These are phyloP conservation scores for Clarias batrachus DNA, from an alignment of 2,113 vertebrate species.

Conservation along the genomic window DNA sequence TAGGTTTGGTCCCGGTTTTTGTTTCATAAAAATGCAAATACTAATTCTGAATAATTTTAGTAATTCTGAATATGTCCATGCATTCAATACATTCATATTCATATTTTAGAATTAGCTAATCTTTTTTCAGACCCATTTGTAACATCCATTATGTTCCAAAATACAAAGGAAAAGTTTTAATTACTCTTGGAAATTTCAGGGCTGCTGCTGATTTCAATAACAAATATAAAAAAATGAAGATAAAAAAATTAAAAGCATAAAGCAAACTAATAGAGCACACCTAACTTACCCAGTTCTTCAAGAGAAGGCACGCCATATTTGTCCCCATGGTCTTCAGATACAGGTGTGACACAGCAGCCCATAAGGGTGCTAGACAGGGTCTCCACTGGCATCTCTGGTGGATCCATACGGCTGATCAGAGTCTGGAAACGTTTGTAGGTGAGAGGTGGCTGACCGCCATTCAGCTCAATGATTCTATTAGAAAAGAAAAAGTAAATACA, in stretches of 20 bases:
- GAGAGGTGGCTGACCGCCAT: conserved; percentile 73
- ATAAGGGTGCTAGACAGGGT: conserved; percentile 66
- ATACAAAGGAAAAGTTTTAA: not conserved
- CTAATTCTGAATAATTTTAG: not conserved
- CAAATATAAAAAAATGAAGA: not conserved
- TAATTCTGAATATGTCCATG: not conserved
- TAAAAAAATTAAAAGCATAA: not conserved
- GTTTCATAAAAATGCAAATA: not conserved
- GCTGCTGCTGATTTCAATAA: not conserved
- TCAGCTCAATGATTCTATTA: conserved; percentile 73
- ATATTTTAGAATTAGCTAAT: not conserved
- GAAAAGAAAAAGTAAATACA: not conserved
- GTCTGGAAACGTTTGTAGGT: conserved; percentile 80
- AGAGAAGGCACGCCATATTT: conserved; percentile 76
- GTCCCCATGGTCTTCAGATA: conserved; percentile 74
- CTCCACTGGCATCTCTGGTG: conserved; percentile 73
- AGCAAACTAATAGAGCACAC: not conserved
- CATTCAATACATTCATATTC: not conserved
- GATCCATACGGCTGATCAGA: conserved; percentile 74
- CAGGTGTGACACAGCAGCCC: conserved; percentile 69
- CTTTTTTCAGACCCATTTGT: not conserved
- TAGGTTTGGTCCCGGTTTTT: not conserved
- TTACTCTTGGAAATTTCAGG: not conserved
- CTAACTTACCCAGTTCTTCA: conserved; percentile 61
- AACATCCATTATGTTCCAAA: not conserved